Evolutionary conservation across 2,113 vertebrate species (phyloP).

Genomic region (Xenopus laevis): DNA sequence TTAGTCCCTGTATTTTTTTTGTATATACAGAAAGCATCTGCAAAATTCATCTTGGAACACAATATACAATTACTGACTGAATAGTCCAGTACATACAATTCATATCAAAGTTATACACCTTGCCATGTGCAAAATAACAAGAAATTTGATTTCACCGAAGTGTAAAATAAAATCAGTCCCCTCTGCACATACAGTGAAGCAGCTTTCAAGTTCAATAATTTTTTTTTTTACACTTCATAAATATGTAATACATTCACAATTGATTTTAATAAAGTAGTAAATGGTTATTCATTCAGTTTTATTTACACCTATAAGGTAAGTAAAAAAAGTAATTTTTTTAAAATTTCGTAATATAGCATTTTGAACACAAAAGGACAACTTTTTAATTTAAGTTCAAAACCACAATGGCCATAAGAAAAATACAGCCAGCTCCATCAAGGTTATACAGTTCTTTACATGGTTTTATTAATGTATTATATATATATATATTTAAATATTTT

Average conservation of each 20-base stretch:
- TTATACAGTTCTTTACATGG: slow-evolving; percentile 67
- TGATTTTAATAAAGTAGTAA: slow-evolving; percentile 88
- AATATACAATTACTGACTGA: slow-evolving; percentile 71
- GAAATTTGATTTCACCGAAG: slow-evolving; percentile 76
- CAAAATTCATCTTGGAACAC: slow-evolving; percentile 85
- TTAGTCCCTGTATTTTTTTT: slow-evolving; percentile 78
- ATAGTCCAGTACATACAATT: slow-evolving; percentile 76
- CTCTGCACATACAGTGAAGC: slow-evolving; percentile 90
- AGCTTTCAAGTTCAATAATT: slow-evolving; percentile 86
- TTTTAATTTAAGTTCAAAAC: slow-evolving; percentile 95
- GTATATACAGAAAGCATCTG: slow-evolving; percentile 89
- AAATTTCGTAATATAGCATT: slow-evolving; percentile 73
- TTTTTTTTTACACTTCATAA: slow-evolving; percentile 84
- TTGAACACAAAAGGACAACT: slow-evolving; percentile 92
- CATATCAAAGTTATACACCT: slow-evolving; percentile 79
- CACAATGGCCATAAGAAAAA: slow-evolving; percentile 85
- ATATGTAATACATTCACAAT: slow-evolving; percentile 95
- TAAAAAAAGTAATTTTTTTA: slow-evolving; percentile 74
- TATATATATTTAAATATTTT: not conserved
- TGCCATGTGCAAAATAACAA: slow-evolving; percentile 82
- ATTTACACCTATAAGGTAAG: slow-evolving; percentile 86
- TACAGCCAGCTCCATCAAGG: slow-evolving; percentile 81
- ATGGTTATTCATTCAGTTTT: slow-evolving; percentile 87
- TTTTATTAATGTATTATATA: slow-evolving; percentile 37
- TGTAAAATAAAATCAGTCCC: slow-evolving; percentile 81